A percentile compares a stretch with the other conserved stretches of the same genome.
These are phyloP conservation scores for Oenanthe melanoleuca DNA, from an alignment of 2,113 vertebrate species.

Conservation along the genomic window DNA sequence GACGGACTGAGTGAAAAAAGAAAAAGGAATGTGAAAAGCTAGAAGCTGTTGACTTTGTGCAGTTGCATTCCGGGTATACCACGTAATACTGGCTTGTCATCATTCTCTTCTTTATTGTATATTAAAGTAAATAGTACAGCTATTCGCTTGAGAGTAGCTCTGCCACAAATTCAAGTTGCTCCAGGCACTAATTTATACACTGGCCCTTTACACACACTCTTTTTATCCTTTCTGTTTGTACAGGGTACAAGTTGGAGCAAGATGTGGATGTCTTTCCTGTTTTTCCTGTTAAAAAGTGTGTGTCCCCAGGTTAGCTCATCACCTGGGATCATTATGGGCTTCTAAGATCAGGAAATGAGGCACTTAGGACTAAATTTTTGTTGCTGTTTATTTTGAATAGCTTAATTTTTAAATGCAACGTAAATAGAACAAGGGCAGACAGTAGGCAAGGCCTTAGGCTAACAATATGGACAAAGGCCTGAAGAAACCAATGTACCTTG, in stretches of 20 bases:
- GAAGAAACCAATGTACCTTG: background rate
- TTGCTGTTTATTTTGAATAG: background rate
- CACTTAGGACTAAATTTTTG: background rate
- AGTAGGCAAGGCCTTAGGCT: background rate
- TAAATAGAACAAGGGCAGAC: background rate
- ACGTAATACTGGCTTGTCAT: slow-evolving; percentile 73
- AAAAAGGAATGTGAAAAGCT: slow-evolving; percentile 38
- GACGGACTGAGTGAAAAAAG: background rate
- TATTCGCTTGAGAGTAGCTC: slow-evolving; percentile 43
- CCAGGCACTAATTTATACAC: slow-evolving; percentile 53
- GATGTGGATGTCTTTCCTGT: slow-evolving; percentile 5
- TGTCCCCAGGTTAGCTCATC: slow-evolving; percentile 34
- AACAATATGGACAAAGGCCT: background rate
- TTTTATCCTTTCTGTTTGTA: slow-evolving; percentile 37
- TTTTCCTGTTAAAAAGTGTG: slow-evolving; percentile 26
- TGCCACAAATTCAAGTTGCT: slow-evolving; percentile 56
- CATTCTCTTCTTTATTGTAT: slow-evolving; percentile 63
- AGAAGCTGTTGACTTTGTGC: slow-evolving; percentile 37
- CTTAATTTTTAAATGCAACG: slow-evolving; percentile 27
- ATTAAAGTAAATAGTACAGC: slow-evolving; percentile 75
- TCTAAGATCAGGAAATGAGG: slow-evolving; percentile 25
- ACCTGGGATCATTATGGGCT: slow-evolving; percentile 12
- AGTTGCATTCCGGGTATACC: slow-evolving; percentile 55
- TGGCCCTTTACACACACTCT: slow-evolving; percentile 31
- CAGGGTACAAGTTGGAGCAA: slow-evolving; percentile 52